A percentile compares a stretch with the other conserved stretches of the same genome.
Conservation (phyloP, 2,797 vertebrate genomes). For the Chaetophractus vellerosus region DNA sequence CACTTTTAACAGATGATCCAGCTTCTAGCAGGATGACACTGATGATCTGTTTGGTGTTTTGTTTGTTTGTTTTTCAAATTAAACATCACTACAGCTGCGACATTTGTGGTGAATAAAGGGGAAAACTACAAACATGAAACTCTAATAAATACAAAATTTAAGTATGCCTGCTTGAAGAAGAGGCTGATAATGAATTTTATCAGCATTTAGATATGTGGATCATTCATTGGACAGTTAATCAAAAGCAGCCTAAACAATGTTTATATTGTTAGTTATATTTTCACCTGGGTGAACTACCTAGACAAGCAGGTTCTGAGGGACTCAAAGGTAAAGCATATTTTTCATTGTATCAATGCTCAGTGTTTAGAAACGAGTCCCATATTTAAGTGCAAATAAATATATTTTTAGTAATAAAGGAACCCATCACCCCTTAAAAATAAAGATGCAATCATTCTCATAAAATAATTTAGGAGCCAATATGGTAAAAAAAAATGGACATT, state of each 20-base stretch:
- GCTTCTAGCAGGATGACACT: not conserved
- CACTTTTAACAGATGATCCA: not conserved
- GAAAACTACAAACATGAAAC: not conserved
- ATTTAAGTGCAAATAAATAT: not conserved
- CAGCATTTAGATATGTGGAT: not conserved
- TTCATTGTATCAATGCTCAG: not conserved
- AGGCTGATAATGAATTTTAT: not conserved
- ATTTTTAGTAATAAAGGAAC: not conserved
- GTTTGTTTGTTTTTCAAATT: not conserved
- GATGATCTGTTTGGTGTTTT: not conserved
- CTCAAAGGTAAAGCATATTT: not conserved
- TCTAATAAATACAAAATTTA: not conserved
- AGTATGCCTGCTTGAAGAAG: not conserved
- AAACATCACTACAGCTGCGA: not conserved
- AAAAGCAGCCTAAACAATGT: not conserved
- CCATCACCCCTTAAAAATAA: not conserved
- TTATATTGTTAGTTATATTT: not conserved
- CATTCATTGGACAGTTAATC: not conserved
- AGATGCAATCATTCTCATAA: not conserved
- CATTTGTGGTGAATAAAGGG: not conserved
- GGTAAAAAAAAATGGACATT: not conserved
- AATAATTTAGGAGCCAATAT: not conserved
- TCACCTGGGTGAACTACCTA: not conserved
- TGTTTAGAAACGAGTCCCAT: not conserved
- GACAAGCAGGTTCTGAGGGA: not conserved